These are phyloP conservation scores for Margarornis squamiger DNA, from an alignment of 2,797 vertebrate genomes.

Conservation along the genomic window DNA sequence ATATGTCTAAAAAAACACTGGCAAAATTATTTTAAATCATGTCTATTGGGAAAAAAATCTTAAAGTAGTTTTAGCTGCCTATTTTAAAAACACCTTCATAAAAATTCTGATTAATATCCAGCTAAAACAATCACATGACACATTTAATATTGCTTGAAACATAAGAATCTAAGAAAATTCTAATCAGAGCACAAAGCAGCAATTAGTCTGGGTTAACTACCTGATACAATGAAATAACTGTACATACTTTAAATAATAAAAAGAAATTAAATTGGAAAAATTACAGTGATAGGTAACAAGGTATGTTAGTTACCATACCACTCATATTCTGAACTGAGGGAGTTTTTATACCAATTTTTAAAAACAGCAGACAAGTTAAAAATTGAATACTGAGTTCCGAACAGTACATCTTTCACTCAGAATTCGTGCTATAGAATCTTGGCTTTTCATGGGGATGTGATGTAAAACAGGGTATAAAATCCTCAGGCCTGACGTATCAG, in stretches of 20 bases:
- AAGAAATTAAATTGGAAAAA: slow-evolving; percentile 12
- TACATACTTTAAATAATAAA: slow-evolving; percentile 18
- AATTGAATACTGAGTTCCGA: neutral
- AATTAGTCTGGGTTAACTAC: slow-evolving; percentile 47
- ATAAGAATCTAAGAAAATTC: slow-evolving; percentile 25
- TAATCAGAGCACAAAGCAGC: neutral
- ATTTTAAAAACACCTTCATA: neutral
- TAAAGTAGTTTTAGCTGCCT: neutral
- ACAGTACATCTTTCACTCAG: neutral
- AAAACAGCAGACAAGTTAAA: neutral
- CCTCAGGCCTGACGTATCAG: neutral
- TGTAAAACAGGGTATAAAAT: neutral
- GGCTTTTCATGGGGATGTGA: neutral
- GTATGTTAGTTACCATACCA: neutral
- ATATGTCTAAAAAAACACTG: slow-evolving; percentile 8
- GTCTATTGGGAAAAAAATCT: neutral
- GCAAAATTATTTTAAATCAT: slow-evolving; percentile 38
- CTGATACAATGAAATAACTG: slow-evolving; percentile 7
- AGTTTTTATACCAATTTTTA: neutral
- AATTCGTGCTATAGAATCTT: neutral
- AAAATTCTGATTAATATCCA: slow-evolving; percentile 1
- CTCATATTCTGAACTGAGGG: neutral
- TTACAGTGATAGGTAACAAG: neutral
- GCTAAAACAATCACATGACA: neutral
- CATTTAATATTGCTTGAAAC: slow-evolving; percentile 18